Base-by-base conservation (phyloP, 2,888 invertebrate genomes). In the Tipula helvola region DNA sequence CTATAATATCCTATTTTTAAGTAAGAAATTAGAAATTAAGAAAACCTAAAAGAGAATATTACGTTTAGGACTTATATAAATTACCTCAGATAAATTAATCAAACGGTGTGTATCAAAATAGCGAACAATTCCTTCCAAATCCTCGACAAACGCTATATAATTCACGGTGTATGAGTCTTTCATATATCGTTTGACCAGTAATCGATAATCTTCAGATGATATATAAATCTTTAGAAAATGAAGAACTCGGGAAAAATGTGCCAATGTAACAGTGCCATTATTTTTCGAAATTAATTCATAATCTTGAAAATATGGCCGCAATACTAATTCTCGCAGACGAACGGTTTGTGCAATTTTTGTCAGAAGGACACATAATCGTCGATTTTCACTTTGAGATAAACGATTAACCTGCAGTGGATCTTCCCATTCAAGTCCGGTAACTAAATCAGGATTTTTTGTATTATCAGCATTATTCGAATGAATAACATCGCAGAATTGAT, bases 131-230 rank as follows among this genome's bases (percentile, higher is more conserved):
- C 94, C 93, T 87, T 96, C 94, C 8, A 96, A 92, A 1, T 94
- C 94, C 87, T 93, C 93, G 5, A 96, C 91, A 90, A 96, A 96
- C 5, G 95, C 95, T 8, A 96, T 93, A 89, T 96, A 96, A 91
- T 96, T 96, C 1, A 96, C 91, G 36, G 95, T 95, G 90, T 95
- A 96, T 2, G 94, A 94, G 90, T 96, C 95, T 90, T 95, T 95
- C 89, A 95, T 93, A 91, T 95, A 96, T 89, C 95, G 94, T 89
- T 96, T 95, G 87, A 96, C 93, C 13, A 96, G 91, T 85, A 96
- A 91, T 89, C 94, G 93, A 90, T 95, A 96, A 91, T 96, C 96
- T 18, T 95, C 94, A 1, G 95, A 92, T 0, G 95, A 94, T 18
- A 96, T 91, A 41, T 94, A 91, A 87, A 96, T 93, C 86, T 95